Conservation (phyloP, 2,113 vertebrate genomes). For the Columba livia region DNA sequence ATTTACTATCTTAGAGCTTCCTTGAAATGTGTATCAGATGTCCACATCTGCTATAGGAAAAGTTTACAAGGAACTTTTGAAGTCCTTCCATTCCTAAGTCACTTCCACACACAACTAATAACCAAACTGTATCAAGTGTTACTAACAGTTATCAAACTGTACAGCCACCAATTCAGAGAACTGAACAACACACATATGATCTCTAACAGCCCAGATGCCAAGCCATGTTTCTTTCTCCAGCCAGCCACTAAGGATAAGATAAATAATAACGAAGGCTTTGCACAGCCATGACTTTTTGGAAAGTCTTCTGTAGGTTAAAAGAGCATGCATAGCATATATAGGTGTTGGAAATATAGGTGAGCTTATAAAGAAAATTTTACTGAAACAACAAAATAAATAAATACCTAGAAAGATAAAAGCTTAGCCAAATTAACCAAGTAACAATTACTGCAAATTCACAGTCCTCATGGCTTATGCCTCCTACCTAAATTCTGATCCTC, state of each 20-base stretch:
- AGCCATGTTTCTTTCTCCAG: background rate
- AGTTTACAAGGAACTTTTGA: background rate
- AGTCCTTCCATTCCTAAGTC: background rate
- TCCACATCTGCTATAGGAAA: background rate
- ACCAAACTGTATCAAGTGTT: background rate
- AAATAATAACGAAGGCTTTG: background rate
- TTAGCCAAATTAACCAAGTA: background rate
- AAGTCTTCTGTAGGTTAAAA: background rate
- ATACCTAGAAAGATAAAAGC: no score
- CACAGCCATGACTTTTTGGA: background rate
- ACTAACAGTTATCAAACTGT: background rate
- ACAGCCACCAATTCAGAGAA: background rate
- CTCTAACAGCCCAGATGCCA: background rate
- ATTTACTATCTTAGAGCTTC: background rate
- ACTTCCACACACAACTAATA: background rate
- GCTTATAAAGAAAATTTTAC: background rate
- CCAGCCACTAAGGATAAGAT: background rate
- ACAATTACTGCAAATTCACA: background rate
- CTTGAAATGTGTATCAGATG: background rate
- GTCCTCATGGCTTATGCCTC: background rate
- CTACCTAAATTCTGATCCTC: background rate
- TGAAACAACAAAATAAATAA: background rate
- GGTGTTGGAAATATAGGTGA: background rate
- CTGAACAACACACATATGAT: rapidly evolving
- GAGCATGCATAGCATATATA: background rate